Percentiles rank a stretch among this genome's conserved stretches.
These are phyloP conservation scores for Enteromius anoplus DNA, from an alignment of 2,797 vertebrate species.

Conservation along the genomic window DNA sequence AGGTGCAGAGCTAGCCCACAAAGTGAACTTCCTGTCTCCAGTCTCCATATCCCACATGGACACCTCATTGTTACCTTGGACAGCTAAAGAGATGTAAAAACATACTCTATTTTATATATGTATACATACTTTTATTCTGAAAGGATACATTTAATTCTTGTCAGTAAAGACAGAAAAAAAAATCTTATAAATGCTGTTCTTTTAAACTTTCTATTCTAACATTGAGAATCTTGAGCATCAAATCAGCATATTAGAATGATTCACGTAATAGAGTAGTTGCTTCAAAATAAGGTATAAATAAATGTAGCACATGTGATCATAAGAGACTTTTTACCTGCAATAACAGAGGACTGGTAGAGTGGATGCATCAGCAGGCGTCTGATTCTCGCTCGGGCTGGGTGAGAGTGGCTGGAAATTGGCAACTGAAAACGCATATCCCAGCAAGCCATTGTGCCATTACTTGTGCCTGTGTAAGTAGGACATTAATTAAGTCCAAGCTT, in stretches of 20 bases:
- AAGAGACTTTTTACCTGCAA: slow-evolving; percentile 81
- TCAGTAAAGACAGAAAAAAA: neutral
- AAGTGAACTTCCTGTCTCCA: slow-evolving; percentile 91
- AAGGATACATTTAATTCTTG: neutral
- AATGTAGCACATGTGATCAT: neutral
- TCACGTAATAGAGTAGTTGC: neutral
- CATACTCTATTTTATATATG: neutral
- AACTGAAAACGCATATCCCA: slow-evolving; percentile 99
- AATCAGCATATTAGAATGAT: neutral
- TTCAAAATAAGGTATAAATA: neutral
- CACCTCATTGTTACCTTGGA: slow-evolving; percentile 97
- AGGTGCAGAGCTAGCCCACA: slow-evolving; percentile 95
- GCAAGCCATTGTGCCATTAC: slow-evolving; percentile 97
- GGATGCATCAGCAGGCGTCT: slow-evolving; percentile 96
- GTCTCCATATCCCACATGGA: slow-evolving; percentile 99
- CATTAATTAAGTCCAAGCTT: neutral
- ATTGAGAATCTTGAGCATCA: neutral
- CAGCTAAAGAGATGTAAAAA: slow-evolving; percentile 76
- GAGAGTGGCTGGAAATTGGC: slow-evolving; percentile 96
- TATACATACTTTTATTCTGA: neutral
- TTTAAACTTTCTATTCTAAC: neutral
- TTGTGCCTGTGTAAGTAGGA: slow-evolving; percentile 82
- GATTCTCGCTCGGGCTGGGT: slow-evolving; percentile 91
- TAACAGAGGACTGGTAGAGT: slow-evolving; percentile 93
- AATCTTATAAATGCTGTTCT: neutral